Evolutionary conservation across 2,113 vertebrate genomes (phyloP).

Genomic region (Hippocampus guttulatus): DNA sequence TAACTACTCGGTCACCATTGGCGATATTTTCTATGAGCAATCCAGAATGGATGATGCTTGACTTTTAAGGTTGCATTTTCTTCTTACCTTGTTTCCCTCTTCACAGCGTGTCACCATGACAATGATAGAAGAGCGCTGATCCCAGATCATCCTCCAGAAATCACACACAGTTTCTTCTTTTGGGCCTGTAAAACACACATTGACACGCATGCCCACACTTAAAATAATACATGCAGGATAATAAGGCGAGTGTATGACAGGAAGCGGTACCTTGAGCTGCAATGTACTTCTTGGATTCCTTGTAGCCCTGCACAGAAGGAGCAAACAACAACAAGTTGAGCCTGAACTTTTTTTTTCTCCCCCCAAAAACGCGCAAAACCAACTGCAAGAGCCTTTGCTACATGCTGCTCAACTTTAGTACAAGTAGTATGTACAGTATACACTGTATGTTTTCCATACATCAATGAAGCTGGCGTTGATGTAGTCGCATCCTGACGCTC

Average conservation of each 20-base stretch:
- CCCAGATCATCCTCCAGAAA: conserved; percentile 99
- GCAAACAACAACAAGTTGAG: not conserved
- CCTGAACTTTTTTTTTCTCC: not conserved
- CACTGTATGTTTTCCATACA: conserved; percentile 63
- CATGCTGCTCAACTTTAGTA: no score
- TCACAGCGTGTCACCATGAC: conserved; percentile 98
- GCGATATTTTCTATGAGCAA: no score
- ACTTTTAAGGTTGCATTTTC: not conserved
- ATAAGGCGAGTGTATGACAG: not conserved
- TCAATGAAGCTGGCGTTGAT: conserved; percentile 97
- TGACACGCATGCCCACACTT: not conserved
- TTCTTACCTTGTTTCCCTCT: conserved; percentile 86
- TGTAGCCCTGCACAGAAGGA: conserved; percentile 79
- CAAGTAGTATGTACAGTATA: no score
- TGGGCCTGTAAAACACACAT: conserved; percentile 74
- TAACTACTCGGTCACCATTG: no score
- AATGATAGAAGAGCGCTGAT: conserved; percentile 91
- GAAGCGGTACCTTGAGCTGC: conserved; percentile 87
- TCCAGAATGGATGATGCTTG: not conserved
- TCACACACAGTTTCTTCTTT: conserved; percentile 89
- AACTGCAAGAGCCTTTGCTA: no score
- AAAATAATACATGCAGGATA: not conserved
- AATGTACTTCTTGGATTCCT: conserved; percentile 93
- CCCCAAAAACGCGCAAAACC: not conserved
- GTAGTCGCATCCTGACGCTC: conserved; percentile 82